phyloP scores from a whole-genome alignment of 2,113 vertebrate species.

The Anarhynchus alexandrinus region DNA sequence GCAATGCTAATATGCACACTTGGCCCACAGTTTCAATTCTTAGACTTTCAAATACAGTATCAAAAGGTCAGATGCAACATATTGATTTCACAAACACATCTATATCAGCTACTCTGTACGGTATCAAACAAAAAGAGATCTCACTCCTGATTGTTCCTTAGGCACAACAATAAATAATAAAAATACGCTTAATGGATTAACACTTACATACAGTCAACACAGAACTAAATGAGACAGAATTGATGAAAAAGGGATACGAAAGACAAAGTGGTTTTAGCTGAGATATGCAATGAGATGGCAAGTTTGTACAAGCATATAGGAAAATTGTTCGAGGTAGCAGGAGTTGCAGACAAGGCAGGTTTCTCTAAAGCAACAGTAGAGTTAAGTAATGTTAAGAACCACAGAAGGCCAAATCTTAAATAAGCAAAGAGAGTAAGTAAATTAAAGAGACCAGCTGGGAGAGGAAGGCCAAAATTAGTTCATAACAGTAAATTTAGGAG shows the following conservation, averaged over 20 bases:
- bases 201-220: neutral
- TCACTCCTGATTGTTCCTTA: neutral
- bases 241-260: neutral
- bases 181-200: neutral
- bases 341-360: slow-evolving; percentile 59
- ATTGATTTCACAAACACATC: neutral
- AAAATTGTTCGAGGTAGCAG: neutral
- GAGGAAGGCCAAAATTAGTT: slow-evolving; percentile 7
- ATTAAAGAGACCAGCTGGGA: slow-evolving; percentile 11
- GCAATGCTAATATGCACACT: neutral
- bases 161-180: slow-evolving; percentile 23
- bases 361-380: neutral
- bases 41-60: neutral
- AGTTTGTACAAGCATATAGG: neutral
- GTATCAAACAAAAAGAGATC: neutral
- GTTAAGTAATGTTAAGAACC: neutral
- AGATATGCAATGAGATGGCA: neutral
- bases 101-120: neutral
- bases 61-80: slow-evolving; percentile 17
- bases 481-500: slow-evolving; percentile 2
- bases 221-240: neutral
- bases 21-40: neutral
- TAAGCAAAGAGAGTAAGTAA: neutral
- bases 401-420: slow-evolving; percentile 9
- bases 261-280: neutral